These are phyloP conservation scores for Myripristis murdjan DNA, from an alignment of 2,797 vertebrate species.

Conservation along the genomic window DNA sequence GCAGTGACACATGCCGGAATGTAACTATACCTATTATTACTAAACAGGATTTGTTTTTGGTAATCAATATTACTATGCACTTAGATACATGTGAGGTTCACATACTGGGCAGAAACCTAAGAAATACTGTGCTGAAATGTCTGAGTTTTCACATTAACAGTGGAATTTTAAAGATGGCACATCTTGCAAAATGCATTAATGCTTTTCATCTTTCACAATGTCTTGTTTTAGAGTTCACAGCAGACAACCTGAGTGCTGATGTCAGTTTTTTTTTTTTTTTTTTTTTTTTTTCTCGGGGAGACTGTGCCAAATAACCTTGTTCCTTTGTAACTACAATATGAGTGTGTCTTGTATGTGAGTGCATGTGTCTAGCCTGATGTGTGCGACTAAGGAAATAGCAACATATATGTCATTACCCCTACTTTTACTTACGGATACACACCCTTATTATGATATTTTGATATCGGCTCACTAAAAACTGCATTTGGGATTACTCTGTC, in stretches of 20 bases:
- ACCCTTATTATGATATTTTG: slow-evolving; percentile 10
- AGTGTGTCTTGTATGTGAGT: slow-evolving; percentile 31
- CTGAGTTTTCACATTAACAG: background rate
- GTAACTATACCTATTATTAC: slow-evolving; percentile 43
- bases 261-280: slow-evolving; percentile 4
- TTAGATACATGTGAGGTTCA: slow-evolving; percentile 8
- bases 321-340: slow-evolving; percentile 25
- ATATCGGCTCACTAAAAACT: slow-evolving; percentile 3
- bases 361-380: slow-evolving; percentile 30
- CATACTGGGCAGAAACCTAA: slow-evolving; percentile 14
- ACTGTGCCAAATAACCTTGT: slow-evolving; percentile 68
- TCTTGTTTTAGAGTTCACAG: slow-evolving; percentile 21
- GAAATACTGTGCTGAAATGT: background rate
- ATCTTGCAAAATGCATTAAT: slow-evolving; percentile 36
- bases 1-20: slow-evolving; percentile 46
- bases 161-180: slow-evolving; percentile 15
- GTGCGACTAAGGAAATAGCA: slow-evolving; percentile 42
- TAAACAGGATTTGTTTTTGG: slow-evolving; percentile 11
- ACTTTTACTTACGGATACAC: slow-evolving; percentile 24
- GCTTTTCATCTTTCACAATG: slow-evolving; percentile 18
- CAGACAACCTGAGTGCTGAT: slow-evolving; percentile 13
- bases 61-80: slow-evolving; percentile 21
- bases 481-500: background rate
- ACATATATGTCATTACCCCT: slow-evolving; percentile 33
- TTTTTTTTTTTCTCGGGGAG: slow-evolving; percentile 15